Evolutionary conservation across 2,113 vertebrate genomes (phyloP), one percentile per base, ranked within the genome.

Genomic region (Hymenochirus boettgeri): DNA sequence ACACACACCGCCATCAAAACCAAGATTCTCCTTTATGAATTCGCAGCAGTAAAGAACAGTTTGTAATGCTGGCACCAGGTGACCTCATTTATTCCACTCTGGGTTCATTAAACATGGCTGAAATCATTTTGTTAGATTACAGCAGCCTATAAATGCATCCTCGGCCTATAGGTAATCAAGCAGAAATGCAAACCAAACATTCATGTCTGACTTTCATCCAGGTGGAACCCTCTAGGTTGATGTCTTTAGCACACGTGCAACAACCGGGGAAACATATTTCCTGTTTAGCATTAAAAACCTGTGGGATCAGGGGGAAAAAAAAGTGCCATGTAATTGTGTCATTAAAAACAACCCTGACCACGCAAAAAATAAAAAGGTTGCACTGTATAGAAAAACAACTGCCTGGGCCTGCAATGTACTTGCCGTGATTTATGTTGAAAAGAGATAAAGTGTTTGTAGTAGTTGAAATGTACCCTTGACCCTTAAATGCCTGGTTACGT

Each of bases 1-100:
- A 60, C 57, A 58, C 65, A 69, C 65, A 60, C 60, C 57, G 60
- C 57, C 65, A 59, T 69, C 56, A 69, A 69, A 60, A 59, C 65
- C 45, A 60, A 53, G 22, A 33, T 45, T 60, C n/a, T 69, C 53
- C 57, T 69, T 60, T 69, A 69, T 60, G 56, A 69, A 53, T 60
- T 45, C 19, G 6, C 65, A 69, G 65, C 65, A 60, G 48, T 60
- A 60, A 60, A 69, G 65, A 66, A 21, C 25, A 31, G 52, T 53
- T 67, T 52, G 57, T 69, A 69, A 60, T 69, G 65, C 53, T 56
- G 65, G 65, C 65, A 69, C 65, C 65, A 60, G 65, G 65, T 69
- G 65, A 69, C 57, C 57, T 69, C 31, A 69, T 69, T 69, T 69
- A 69, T 69, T 69, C 65, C 65, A 69, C 57, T 69, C 65, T 60